Evolutionary conservation across 1,140 invertebrate genomes (phyloP).

Genomic region (Dufourea novaeangliae): DNA sequence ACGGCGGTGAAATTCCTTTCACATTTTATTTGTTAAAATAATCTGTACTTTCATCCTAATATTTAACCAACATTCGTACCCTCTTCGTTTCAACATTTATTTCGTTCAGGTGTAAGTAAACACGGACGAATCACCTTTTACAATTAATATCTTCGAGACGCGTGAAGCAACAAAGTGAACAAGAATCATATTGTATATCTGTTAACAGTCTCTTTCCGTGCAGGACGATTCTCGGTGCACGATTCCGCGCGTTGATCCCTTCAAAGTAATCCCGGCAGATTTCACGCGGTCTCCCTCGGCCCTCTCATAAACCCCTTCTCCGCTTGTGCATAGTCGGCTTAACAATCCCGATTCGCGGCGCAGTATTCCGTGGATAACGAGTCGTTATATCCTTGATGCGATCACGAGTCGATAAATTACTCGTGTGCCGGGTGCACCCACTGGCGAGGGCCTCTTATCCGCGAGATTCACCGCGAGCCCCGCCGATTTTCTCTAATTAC

Average conservation of each 20-base stretch:
- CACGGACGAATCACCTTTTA: too few relatives aligned
- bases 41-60: too few relatives aligned
- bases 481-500: conserved; percentile 36
- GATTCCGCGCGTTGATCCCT: background rate
- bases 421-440: background rate
- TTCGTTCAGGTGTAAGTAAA: too few relatives aligned
- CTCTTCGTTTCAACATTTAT: too few relatives aligned
- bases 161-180: background rate
- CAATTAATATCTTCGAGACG: background rate
- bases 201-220: background rate
- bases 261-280: conserved; percentile 21
- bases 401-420: conserved; percentile 34
- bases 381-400: conserved; percentile 15
- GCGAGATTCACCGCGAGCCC: conserved; percentile 3
- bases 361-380: conserved; percentile 21
- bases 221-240: background rate
- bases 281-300: conserved; percentile 16
- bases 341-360: conserved; percentile 21
- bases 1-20: too few relatives aligned
- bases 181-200: background rate
- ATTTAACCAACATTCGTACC: too few relatives aligned
- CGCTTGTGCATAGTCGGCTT: conserved; percentile 10
- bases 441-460: background rate
- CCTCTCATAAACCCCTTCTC: conserved; percentile 6
- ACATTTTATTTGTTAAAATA: too few relatives aligned